These are phyloP conservation scores for Littorina saxatilis DNA, from an alignment of 1,140 invertebrate species.

Conservation along the genomic window DNA sequence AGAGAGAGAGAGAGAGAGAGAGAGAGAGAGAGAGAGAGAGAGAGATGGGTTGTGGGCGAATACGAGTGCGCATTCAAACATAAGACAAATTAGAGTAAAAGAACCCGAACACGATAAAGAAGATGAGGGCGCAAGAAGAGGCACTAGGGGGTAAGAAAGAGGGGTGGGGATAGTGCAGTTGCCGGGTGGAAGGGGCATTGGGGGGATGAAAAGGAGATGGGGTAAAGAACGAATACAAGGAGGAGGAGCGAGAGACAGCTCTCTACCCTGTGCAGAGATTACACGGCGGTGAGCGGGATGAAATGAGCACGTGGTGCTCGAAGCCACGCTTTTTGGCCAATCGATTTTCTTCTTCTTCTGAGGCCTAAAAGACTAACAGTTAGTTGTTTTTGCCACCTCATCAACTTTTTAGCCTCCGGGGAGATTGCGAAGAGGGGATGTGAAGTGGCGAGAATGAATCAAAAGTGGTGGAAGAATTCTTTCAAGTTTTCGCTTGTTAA, in stretches of 20 bases:
- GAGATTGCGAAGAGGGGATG: too few species aligned
- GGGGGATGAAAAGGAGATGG: not conserved
- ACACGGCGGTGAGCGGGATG: not conserved
- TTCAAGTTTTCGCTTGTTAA: not conserved
- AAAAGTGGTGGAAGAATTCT: not conserved
- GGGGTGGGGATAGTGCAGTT: too few species aligned
- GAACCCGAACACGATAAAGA: not conserved
- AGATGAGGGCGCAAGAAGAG: not conserved
- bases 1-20: not conserved
- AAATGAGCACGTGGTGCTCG: not conserved
- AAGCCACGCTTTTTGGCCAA: not conserved
- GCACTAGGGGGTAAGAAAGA: too few species aligned
- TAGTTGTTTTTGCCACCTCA: constrained; percentile 28
- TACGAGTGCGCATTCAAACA: too few species aligned
- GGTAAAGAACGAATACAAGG: not conserved
- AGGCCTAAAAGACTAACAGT: constrained; percentile 35
- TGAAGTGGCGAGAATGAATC: not conserved
- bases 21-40: not conserved
- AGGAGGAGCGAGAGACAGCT: not conserved
- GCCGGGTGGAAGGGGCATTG: not conserved
- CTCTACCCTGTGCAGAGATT: not conserved
- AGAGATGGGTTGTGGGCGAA: not conserved
- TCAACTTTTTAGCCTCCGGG: not conserved
- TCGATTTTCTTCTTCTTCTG: constrained; percentile 5
- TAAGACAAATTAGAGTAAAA: not conserved